Evolutionary conservation across 2,113 vertebrate species (phyloP).

Genomic region (Calidris pygmaea): DNA sequence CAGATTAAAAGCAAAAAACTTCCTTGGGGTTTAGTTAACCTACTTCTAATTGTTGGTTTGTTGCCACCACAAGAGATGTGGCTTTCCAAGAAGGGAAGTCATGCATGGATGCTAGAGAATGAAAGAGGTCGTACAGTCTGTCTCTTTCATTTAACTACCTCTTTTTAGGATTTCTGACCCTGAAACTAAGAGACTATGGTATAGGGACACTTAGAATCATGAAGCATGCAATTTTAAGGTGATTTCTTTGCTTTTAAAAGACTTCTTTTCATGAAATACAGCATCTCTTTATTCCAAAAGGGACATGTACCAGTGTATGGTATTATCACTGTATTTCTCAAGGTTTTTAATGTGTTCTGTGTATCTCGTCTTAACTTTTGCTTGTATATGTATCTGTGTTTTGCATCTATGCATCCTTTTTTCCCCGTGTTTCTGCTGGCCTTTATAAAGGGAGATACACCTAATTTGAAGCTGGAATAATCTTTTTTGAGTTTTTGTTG

Average conservation of each 20-base stretch:
- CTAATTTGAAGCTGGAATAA: background rate
- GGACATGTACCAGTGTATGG: background rate
- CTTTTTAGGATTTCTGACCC: background rate
- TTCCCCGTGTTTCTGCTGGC: background rate
- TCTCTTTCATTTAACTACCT: background rate
- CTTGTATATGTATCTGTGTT: background rate
- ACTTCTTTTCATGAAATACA: background rate
- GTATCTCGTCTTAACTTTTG: background rate
- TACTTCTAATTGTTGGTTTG: background rate
- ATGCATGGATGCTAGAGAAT: background rate
- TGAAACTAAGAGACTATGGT: background rate
- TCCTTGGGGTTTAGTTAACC: background rate
- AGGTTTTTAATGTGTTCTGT: background rate
- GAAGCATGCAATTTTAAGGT: background rate
- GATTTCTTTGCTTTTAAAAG: background rate
- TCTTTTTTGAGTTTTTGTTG: background rate
- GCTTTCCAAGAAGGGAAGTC: background rate
- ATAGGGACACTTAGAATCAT: background rate
- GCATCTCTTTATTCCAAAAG: background rate
- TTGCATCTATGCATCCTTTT: background rate
- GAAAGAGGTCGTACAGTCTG: background rate
- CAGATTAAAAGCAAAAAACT: background rate
- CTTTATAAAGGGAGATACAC: background rate
- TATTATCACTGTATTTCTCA: background rate
- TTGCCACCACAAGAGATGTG: background rate